Evolutionary conservation across 2,888 invertebrate genomes (phyloP).

Genomic region (Elysia crispata): DNA sequence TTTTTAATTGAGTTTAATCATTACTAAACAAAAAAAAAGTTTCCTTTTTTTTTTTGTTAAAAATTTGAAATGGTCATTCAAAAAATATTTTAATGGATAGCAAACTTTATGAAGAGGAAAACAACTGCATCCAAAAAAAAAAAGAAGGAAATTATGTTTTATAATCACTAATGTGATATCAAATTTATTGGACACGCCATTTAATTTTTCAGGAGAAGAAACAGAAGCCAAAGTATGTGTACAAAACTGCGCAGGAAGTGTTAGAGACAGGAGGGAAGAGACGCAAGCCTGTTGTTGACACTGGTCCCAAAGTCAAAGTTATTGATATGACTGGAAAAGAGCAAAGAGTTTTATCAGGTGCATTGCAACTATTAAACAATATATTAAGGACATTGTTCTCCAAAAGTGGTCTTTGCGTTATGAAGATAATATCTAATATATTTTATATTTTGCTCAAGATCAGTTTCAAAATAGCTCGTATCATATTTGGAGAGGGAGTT

Average conservation of each 20-base stretch:
- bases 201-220: constrained; percentile 58
- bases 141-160: too few species aligned
- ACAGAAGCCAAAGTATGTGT: constrained; percentile 76
- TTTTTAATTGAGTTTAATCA: too few species aligned
- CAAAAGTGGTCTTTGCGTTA: neutral
- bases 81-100: neutral
- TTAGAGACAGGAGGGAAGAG: constrained; percentile 73
- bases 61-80: neutral
- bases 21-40: too few species aligned
- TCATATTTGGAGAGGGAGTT: too few species aligned
- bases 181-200: too few species aligned
- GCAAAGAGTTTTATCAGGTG: constrained; percentile 84
- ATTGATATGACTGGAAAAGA: constrained; percentile 99
- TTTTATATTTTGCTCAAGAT: too few species aligned
- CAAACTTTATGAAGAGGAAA: neutral
- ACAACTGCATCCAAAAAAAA: too few species aligned
- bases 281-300: constrained; percentile 60
- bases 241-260: constrained; percentile 79
- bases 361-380: too few species aligned
- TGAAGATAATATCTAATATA: neutral
- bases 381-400: neutral
- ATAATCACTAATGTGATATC: too few species aligned
- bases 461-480: too few species aligned
- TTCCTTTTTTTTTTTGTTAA: too few species aligned
- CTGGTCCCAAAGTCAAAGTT: constrained; percentile 88